Evolutionary conservation across 2,888 invertebrate genomes (phyloP), one percentile per base, ranked within the genome.

Genomic region (Oasisia sp.): DNA sequence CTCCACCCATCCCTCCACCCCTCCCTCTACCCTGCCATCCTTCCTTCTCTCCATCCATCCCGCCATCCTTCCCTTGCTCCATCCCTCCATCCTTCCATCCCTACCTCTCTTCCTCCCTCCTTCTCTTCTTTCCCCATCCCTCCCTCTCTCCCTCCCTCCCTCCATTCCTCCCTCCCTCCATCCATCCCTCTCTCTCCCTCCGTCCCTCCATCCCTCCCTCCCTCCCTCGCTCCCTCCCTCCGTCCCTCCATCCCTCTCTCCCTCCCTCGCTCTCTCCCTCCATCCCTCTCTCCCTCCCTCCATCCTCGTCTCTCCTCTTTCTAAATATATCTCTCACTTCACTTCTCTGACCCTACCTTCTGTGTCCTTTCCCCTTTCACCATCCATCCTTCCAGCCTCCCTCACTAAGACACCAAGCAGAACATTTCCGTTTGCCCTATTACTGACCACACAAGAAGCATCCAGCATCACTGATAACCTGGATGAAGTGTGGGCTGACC

Each of bases 331-430:
- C 89, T 89, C 89, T 11, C 89, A 32, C 14, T 11, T 32, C 14
- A 8, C 14, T 9, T 32, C 89, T 89, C 89, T 32, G 32, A 12
- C 14, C 8, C 32, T 32, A 9, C 89, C 32, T 7, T 14, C 89
- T 38, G 38, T 4, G 4, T 14, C 89, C 8, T 32, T 89, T 14
- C 14, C 32, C 44, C 91, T 45, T 12, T 11, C 38, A 12, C 38
- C 91, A 91, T 12, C 32, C 91, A 19, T 91, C 91, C 91, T 38
- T 91, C 91, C 38, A n/a, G n/a, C 44, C 44, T 45, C 45, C 45
- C 38, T 44, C 91, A n/a, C 45, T 90, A 32, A 74, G 74, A 74
- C 19, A 74, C 7, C 74, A 74, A 74, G 56, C 56, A 11, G 11
- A 38, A 50, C 50, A 74, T 19, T 74, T n/a, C 27, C 27, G 74